Evolutionary conservation across 2,797 vertebrate species (phyloP), one percentile per base, ranked within the genome.

Genomic region (Xyrichtys novacula): DNA sequence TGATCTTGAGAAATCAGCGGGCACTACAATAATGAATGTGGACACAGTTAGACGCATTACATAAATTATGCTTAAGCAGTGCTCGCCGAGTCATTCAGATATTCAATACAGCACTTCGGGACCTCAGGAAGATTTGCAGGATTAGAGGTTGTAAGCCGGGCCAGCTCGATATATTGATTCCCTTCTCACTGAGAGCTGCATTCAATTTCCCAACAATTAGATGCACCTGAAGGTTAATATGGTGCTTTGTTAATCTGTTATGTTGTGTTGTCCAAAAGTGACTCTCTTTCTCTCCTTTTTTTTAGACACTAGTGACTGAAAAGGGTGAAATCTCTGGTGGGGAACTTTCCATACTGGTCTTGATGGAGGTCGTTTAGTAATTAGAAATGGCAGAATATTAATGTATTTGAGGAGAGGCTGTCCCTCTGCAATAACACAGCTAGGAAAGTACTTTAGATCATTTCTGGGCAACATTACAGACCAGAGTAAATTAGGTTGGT

Each of bases 171-270:
- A 83, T 93, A 94, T 95, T 74, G 92, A 95, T 94, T 83, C 39
- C 20, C 36, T 55, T 61, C 81, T 83, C 90, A 89, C 85, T 79
- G 84, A 88, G 88, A 93, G 85, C 86, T 81, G 83, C 87, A 86
- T 94, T 93, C 85, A 86, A 88, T 92, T 93, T 93, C 88, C 85
- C 86, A 91, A 88, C 92, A 94, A 91, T 94, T 92, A 92, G 80
- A 85, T 90, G 8, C 78, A 91, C 83, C 89, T 92, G 86, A 82
- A 90, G 86, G 90, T 92, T 90, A 91, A 93, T 90, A 82, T 86
- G 87, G 72, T 89, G 83, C 84, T 89, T 86, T 88, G 89, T 92
- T 94, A 94, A 94, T 94, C 92, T 87, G 83, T 78, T 86, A 57
- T 63, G 43, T 66, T 73, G 76, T 85, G 73, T 70, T 77, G 68